phyloP scores from a whole-genome alignment of 1,140 invertebrate species.

The Pristionchus pacificus region DNA sequence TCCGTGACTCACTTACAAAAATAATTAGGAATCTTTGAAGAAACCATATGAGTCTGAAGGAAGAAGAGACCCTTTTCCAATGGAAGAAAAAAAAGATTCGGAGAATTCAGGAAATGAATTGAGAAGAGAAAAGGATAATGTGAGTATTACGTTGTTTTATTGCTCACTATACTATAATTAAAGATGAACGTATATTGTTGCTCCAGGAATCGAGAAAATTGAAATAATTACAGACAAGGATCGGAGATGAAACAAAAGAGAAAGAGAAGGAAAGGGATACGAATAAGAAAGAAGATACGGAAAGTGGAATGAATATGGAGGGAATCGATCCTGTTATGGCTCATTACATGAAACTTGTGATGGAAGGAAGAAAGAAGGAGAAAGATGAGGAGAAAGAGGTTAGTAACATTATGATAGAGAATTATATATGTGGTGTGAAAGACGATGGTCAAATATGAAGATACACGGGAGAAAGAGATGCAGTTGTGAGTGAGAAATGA shows the following conservation, averaged over 20 bases:
- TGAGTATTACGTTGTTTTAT: neutral
- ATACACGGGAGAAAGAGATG: constrained; percentile 8
- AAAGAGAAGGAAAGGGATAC: constrained; percentile 3
- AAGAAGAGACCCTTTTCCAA: too few species aligned
- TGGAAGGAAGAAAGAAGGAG: neutral
- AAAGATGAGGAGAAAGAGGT: neutral
- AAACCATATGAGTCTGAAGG: too few species aligned
- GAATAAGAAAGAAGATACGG: constrained; percentile 3
- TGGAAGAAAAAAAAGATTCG: too few species aligned
- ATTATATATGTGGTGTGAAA: neutral
- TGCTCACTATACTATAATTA: neutral
- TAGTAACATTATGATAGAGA: neutral
- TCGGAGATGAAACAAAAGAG: constrained; percentile 1
- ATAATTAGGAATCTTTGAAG: too few species aligned
- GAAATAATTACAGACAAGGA: constrained; percentile 5
- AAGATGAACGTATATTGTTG: neutral
- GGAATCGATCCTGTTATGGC: constrained; percentile 23
- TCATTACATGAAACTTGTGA: constrained; percentile 16
- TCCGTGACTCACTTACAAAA: too few species aligned
- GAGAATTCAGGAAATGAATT: too few species aligned
- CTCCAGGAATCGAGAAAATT: constrained; percentile 8
- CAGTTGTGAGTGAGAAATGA: neutral
- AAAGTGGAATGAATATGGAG: neutral
- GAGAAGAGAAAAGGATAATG: neutral
- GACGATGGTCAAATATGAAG: constrained; percentile 5